Conservation (phyloP, 2,797 vertebrate species). For the Sebastes jordani region DNA sequence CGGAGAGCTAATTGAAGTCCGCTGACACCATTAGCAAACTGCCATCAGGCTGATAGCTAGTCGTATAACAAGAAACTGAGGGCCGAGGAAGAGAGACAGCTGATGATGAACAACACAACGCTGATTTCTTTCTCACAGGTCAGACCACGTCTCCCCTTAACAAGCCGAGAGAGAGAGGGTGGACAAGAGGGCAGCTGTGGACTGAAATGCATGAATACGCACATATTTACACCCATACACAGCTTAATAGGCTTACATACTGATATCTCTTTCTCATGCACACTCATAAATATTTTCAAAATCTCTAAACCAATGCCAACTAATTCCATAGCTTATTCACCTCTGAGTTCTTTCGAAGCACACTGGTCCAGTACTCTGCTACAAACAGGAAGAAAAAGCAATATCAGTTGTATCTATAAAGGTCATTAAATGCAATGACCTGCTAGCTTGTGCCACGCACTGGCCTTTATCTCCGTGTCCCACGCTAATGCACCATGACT, state of each 20-base stretch:
- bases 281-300: background rate
- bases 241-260: background rate
- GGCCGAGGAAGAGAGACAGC: conserved; percentile 23
- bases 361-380: background rate
- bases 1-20: conserved; percentile 77
- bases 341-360: background rate
- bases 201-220: background rate
- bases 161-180: background rate
- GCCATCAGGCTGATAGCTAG: conserved; percentile 69
- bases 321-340: background rate
- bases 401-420: conserved; percentile 35
- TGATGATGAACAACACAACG: conserved; percentile 47
- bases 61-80: conserved; percentile 64
- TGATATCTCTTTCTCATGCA: background rate
- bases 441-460: conserved; percentile 36
- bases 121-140: conserved; percentile 43
- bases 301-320: background rate
- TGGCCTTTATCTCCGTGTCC: conserved; percentile 59
- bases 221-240: background rate
- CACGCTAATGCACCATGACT: conserved; percentile 52
- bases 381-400: conserved; percentile 12
- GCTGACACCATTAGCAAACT: conserved; percentile 78
- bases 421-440: conserved; percentile 53
- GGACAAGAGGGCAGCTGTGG: background rate
- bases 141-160: conserved; percentile 20